Evolutionary conservation across 2,888 invertebrate species (phyloP).

Genomic region (Eristalinus sepulchralis): DNA sequence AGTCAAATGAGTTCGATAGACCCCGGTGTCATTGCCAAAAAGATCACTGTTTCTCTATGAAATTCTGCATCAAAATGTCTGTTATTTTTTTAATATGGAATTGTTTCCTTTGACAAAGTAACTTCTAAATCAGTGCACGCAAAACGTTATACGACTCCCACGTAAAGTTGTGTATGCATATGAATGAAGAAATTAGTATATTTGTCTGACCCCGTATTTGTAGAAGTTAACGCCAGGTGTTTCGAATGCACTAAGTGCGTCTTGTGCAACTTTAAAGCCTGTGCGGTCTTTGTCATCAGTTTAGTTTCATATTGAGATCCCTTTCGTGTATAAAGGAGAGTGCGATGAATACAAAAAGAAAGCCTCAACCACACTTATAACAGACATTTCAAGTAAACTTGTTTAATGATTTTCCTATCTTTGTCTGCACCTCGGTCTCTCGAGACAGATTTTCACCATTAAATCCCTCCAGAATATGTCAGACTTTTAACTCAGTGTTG

Average conservation of each 20-base stretch:
- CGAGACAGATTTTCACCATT: conserved; percentile 24
- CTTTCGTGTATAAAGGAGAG: conserved; percentile 9
- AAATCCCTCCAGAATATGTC: conserved; percentile 23
- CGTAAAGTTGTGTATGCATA: not conserved
- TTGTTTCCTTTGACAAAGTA: not conserved
- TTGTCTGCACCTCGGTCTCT: conserved; percentile 14
- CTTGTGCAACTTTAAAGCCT: not conserved
- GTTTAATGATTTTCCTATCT: conserved; percentile 49
- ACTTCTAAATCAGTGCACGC: conserved; percentile 29
- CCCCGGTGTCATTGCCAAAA: not conserved
- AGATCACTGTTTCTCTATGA: not conserved
- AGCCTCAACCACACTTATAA: conserved; percentile 40
- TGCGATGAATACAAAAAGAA: conserved; percentile 31
- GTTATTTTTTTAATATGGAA: conserved; percentile 31
- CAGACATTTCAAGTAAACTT: conserved; percentile 65
- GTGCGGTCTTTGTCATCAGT: not conserved
- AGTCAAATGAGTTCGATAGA: conserved; percentile 12
- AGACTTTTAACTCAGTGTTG: conserved; percentile 37
- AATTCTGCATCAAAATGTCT: not conserved
- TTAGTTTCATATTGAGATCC: conserved; percentile 30
- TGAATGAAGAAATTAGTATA: not conserved
- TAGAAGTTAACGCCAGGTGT: conserved; percentile 1
- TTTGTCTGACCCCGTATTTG: conserved; percentile 8
- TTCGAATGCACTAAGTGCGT: conserved; percentile 12
- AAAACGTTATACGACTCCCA: conserved; percentile 1